These are phyloP conservation scores for Acanthosepion lycidas DNA, from an alignment of 2,888 invertebrate genomes.

Conservation along the genomic window DNA sequence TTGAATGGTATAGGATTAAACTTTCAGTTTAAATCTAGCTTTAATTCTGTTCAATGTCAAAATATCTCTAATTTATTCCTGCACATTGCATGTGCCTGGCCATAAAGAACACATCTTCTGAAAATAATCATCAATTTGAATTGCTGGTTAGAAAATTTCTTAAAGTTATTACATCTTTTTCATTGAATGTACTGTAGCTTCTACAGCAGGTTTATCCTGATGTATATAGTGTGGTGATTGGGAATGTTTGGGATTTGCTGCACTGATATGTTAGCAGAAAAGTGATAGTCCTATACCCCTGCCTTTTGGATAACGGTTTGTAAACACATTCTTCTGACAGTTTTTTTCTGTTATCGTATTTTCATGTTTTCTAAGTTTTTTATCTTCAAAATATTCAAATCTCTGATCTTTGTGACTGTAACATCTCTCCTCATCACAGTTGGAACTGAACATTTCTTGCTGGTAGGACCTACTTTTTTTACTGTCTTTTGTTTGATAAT, in stretches of 20 bases:
- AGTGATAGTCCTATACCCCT: not conserved
- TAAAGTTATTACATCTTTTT: too few species aligned
- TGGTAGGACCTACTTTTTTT: not conserved
- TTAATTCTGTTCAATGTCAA: too few species aligned
- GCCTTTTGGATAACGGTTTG: not conserved
- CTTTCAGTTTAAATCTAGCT: too few species aligned
- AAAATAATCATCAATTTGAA: too few species aligned
- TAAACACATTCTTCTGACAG: not conserved
- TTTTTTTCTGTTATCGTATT: not conserved
- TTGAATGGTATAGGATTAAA: too few species aligned
- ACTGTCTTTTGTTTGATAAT: not conserved
- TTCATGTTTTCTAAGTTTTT: not conserved
- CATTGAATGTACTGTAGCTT: too few species aligned
- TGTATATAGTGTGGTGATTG: too few species aligned
- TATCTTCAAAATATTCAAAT: not conserved
- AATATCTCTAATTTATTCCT: too few species aligned
- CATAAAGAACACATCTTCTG: too few species aligned
- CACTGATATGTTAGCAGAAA: not conserved
- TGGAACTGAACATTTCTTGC: not conserved
- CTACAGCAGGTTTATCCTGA: too few species aligned
- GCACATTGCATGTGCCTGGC: too few species aligned
- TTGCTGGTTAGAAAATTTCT: too few species aligned
- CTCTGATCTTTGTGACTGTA: not conserved
- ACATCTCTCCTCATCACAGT: not conserved
- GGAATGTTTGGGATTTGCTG: not conserved